Conservation (phyloP, 2,113 vertebrate species). For the Noturus placidus region DNA sequence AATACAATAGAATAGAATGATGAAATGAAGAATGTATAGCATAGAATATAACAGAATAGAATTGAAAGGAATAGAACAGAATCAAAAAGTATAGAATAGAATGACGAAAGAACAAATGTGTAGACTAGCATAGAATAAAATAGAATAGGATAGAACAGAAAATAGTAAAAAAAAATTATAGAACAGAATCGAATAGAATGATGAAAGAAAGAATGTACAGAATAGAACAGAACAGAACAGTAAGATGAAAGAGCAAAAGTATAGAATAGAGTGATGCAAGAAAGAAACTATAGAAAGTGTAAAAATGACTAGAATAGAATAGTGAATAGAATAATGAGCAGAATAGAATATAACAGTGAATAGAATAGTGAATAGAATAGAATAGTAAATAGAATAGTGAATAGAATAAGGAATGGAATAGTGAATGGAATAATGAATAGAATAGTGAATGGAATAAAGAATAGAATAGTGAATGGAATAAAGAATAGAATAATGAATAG, state of each 20-base stretch:
- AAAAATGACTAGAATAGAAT: not conserved
- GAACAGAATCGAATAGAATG: not conserved
- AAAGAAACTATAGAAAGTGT: not conserved
- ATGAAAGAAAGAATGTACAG: not conserved
- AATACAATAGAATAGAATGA: not conserved
- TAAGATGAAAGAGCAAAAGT: not conserved
- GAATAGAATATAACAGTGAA: too few species aligned
- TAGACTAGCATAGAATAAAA: not conserved
- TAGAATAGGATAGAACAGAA: too few species aligned
- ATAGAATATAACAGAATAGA: not conserved
- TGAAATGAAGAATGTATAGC: not conserved
- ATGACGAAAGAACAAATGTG: not conserved
- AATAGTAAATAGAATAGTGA: not conserved
- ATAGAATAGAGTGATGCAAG: not conserved
- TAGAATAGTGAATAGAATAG: not conserved
- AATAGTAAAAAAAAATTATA: not conserved
- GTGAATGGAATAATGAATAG: not conserved
- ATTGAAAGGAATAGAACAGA: not conserved
- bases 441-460: too few species aligned
- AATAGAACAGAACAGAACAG: not conserved
- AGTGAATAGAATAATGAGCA: not conserved
- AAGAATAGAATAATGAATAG: not conserved
- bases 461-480: not conserved
- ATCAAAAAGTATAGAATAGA: not conserved
- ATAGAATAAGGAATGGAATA: not conserved